These are phyloP conservation scores for Callyntrura guangdongensis DNA, from an alignment of 2,888 invertebrate species.

Conservation along the genomic window DNA sequence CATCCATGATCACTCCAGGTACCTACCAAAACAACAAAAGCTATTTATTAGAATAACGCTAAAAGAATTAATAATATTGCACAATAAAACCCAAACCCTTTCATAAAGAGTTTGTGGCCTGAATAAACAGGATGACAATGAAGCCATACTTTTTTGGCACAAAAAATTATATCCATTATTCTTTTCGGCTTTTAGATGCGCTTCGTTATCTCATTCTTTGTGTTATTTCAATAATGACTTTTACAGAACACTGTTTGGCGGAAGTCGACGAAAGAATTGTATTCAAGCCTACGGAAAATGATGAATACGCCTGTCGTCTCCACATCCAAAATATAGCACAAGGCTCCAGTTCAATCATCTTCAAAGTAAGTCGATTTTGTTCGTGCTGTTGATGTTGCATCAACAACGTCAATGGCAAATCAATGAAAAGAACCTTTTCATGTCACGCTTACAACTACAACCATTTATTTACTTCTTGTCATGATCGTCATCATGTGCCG, in stretches of 20 bases:
- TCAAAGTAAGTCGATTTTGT: conserved; percentile 81
- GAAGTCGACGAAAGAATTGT: conserved; percentile 79
- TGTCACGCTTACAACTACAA: conserved; percentile 42
- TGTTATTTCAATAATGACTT: conserved; percentile 46
- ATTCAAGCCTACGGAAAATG: conserved; percentile 79
- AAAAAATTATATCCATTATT: conserved; percentile 25
- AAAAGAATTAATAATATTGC: not conserved
- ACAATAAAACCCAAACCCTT: not conserved
- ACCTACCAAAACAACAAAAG: not conserved
- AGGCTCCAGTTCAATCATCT: conserved; percentile 79
- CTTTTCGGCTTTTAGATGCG: not conserved
- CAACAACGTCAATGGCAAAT: conserved; percentile 8
- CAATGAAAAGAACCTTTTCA: conserved; percentile 55
- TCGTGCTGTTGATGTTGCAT: conserved; percentile 6
- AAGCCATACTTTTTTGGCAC: not conserved
- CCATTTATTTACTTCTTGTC: conserved; percentile 36
- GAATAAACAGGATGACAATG: conserved; percentile 31
- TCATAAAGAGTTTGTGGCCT: not conserved
- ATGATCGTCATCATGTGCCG: not conserved
- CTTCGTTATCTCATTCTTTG: conserved; percentile 20
- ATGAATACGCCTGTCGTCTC: conserved; percentile 80
- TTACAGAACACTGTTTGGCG: conserved; percentile 77
- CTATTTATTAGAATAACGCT: not conserved
- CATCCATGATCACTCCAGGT: conserved; percentile 48
- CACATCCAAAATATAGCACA: conserved; percentile 82